phyloP scores from a whole-genome alignment of 2,797 vertebrate species.

The Chelmon rostratus region DNA sequence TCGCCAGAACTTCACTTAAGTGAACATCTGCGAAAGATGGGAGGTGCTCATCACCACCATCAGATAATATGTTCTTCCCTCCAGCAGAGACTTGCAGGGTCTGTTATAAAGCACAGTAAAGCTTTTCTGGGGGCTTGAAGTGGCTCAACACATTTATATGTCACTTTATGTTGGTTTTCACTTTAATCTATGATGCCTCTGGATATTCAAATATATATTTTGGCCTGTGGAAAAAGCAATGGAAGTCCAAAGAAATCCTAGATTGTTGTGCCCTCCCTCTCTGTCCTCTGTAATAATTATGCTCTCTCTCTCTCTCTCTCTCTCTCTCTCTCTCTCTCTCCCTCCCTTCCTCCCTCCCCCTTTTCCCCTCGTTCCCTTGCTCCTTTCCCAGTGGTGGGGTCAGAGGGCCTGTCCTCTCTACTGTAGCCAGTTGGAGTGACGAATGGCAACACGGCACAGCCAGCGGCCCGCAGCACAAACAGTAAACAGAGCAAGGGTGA shows the following conservation, averaged over 20 bases:
- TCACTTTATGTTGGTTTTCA: background rate
- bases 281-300: constrained; percentile 1
- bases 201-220: background rate
- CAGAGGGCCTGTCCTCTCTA: constrained; percentile 73
- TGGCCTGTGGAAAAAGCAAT: background rate
- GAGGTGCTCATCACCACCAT: background rate
- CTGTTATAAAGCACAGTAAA: background rate
- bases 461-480: constrained; percentile 64
- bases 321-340: constrained; percentile 16
- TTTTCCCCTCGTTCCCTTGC: constrained; percentile 36
- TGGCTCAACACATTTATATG: background rate
- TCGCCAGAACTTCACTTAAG: background rate
- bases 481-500: constrained; percentile 67
- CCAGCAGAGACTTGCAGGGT: background rate
- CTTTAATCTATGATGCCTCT: background rate
- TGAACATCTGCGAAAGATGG: too few species aligned
- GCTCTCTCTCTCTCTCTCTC: background rate
- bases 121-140: background rate
- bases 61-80: background rate
- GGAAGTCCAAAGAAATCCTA: background rate
- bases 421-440: constrained; percentile 74
- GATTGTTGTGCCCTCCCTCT: background rate
- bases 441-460: constrained; percentile 68
- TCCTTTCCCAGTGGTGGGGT: constrained; percentile 69
- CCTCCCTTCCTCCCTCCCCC: constrained; percentile 9